Base-by-base conservation (phyloP, 2,113 vertebrate genomes). In the Abramis brama region DNA sequence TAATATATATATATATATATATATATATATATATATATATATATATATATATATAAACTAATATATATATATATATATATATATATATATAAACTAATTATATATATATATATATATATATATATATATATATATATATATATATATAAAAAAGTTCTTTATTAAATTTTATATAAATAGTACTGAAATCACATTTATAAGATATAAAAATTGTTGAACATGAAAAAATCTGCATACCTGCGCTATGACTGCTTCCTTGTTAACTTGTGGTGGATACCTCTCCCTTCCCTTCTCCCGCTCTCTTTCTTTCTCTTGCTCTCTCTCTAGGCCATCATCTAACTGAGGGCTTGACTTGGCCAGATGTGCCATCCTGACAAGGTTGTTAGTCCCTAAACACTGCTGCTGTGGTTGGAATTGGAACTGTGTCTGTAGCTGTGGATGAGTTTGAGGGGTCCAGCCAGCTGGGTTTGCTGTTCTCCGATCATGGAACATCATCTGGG, bases 271-370 rank as follows among this genome's bases (percentile, higher is more conserved):
- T 0, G 74, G 23, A 80, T 93, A 94, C 30, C 88, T 88, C 19
- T 95, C 89, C 50, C 74, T 76, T 19, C 78, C 89, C n/a, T 85
- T 80, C 0, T 93, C 92, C 47, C 43, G 80, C 52, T 86, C 89
- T 81, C 89, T 86, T 10, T 7, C 75, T 36, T 87, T 82, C 7
- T 92, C 88, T 6, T 75, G 87, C 39, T 91, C 89, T 1, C 70
- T 89, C 19, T 93, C 91, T 0, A 13, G 15, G 1, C 19, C 4
- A 0, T 92, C 89, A 2, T 95, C 93, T 86, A 95, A 87, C 86
- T 92, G 92, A 0, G 93, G 93, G 13, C 90, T 94, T 0, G 95
- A 94, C 33, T 91, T 92, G 0, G 93, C 90, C 83, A 95, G n/a
- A 17, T 93, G 86, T 23, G 80, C 9, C 93, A 93, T 94, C 76